Evolutionary conservation across 2,888 invertebrate species (phyloP).

Genomic region (Drosophila tripunctata): DNA sequence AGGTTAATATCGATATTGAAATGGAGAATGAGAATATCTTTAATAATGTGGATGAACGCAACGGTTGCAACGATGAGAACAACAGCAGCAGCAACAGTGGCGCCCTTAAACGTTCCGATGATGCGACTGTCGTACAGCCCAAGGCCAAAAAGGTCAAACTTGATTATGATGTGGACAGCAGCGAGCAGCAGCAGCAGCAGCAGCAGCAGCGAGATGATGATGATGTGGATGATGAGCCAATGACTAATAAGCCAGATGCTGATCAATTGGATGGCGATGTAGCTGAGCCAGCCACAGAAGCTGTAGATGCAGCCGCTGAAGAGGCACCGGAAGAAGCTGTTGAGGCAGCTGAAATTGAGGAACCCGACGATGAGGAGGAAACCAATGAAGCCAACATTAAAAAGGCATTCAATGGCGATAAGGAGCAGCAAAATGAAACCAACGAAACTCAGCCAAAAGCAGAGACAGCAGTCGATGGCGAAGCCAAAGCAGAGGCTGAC

Average conservation of each 20-base stretch:
- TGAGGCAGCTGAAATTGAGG: constrained; percentile 46
- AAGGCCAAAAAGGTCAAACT: constrained; percentile 84
- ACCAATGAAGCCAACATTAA: constrained; percentile 31
- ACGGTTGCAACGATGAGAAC: constrained; percentile 59
- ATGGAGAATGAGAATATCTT: constrained; percentile 85
- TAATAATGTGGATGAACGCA: constrained; percentile 67
- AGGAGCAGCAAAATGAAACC: too few species aligned
- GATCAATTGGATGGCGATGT: constrained; percentile 22
- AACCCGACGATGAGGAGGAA: constrained; percentile 53
- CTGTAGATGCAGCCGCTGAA: constrained; percentile 18
- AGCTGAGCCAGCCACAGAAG: constrained; percentile 20
- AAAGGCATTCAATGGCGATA: constrained; percentile 33
- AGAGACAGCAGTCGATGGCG: too few species aligned
- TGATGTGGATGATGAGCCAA: constrained; percentile 33
- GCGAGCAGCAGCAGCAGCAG: too few species aligned
- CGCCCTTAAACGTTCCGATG: constrained; percentile 71
- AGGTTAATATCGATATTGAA: constrained; percentile 86
- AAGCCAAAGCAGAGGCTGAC: too few species aligned
- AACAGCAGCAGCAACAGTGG: constrained; percentile 5
- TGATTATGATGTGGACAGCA: constrained; percentile 67
- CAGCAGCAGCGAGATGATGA: constrained; percentile 37
- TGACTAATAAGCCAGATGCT: background rate
- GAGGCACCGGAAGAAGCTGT: constrained; percentile 21
- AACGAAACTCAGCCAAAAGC: constrained; percentile 8
- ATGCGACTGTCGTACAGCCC: constrained; percentile 84